These are phyloP conservation scores for Drosophila demipolita DNA, from an alignment of 2,888 invertebrate genomes.

Conservation along the genomic window DNA sequence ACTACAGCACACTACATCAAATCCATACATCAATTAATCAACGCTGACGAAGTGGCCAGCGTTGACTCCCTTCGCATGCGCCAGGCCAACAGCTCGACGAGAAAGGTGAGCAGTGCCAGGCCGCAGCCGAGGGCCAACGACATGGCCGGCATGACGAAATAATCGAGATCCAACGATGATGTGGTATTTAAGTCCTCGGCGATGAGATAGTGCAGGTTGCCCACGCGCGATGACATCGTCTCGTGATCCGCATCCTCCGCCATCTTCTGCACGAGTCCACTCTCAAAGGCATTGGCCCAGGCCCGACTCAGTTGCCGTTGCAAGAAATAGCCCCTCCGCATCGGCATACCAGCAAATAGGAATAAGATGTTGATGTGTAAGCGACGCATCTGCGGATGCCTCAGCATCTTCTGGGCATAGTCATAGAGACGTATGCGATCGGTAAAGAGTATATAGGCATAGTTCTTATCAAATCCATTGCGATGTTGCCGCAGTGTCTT, in stretches of 20 bases:
- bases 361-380: conserved; percentile 67
- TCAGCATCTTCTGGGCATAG: conserved; percentile 64
- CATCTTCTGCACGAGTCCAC: conserved; percentile 60
- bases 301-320: conserved; percentile 48
- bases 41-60: conserved; percentile 28
- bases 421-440: conserved; percentile 64
- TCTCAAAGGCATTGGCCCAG: conserved; percentile 63
- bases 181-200: conserved; percentile 58
- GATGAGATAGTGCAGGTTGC: conserved; percentile 56
- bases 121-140: conserved; percentile 62
- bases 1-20: conserved; percentile 40
- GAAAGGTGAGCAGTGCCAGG: conserved; percentile 61
- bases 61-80: conserved; percentile 35
- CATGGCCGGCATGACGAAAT: conserved; percentile 77
- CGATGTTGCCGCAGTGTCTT: conserved; percentile 49
- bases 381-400: conserved; percentile 56
- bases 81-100: conserved; percentile 67
- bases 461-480: conserved; percentile 48
- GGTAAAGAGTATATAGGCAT: conserved; percentile 69
- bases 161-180: conserved; percentile 63
- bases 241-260: conserved; percentile 58
- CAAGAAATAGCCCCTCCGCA: conserved; percentile 66
- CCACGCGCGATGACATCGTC: conserved; percentile 64
- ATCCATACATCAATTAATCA: conserved; percentile 62
- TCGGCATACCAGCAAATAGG: conserved; percentile 63